phyloP scores from a whole-genome alignment of 2,113 vertebrate species.

The Trinectes maculatus region DNA sequence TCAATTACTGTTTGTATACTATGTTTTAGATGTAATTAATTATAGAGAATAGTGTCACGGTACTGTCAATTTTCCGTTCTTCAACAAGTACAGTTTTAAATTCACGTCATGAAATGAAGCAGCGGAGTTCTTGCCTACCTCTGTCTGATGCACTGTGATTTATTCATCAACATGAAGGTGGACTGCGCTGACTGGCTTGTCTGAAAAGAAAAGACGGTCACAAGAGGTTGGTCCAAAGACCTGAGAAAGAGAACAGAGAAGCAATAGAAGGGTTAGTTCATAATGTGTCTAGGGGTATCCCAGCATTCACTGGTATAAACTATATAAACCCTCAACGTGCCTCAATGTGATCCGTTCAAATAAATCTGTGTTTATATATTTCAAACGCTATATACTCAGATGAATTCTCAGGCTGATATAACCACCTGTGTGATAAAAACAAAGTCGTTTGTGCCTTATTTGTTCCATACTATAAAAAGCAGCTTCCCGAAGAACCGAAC shows the following conservation, averaged over 20 bases:
- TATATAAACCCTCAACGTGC: not conserved
- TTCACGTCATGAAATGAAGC: not conserved
- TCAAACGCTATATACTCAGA: no score
- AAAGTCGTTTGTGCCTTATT: no score
- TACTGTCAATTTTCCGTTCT: not conserved
- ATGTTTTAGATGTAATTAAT: constrained; percentile 44
- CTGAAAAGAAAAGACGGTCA: constrained; percentile 17
- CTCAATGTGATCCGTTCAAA: not conserved
- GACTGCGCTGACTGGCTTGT: constrained; percentile 22
- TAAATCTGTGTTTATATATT: no score
- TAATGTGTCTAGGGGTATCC: not conserved
- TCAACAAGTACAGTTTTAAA: constrained; percentile 7
- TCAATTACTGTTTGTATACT: constrained; percentile 39
- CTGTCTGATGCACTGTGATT: constrained; percentile 57
- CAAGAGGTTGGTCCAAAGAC: constrained; percentile 32
- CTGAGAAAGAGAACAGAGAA: constrained; percentile 45
- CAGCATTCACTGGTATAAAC: not conserved
- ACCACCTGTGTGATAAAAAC: no score
- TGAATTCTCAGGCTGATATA: no score
- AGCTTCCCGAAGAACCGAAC: no score
- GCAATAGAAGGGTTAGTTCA: constrained; percentile 18
- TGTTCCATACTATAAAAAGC: no score
- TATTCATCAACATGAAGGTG: constrained; percentile 67
- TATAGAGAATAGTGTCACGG: constrained; percentile 26
- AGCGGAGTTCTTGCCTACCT: constrained; percentile 50